Conservation (phyloP, 2,888 invertebrate species). For the Pristionchus japonicus region DNA sequence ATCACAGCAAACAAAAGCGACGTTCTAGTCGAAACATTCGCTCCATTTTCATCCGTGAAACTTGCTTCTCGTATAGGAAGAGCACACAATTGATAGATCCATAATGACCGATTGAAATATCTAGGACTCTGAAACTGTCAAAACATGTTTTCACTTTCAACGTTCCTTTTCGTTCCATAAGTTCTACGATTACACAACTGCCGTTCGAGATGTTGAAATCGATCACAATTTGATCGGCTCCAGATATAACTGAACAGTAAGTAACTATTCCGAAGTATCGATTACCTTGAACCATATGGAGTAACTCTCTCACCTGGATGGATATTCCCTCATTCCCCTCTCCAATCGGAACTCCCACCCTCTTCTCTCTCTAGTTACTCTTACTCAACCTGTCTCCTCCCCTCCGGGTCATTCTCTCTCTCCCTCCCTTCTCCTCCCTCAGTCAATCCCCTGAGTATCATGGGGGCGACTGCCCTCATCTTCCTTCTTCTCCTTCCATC, state of each 20-base stretch:
- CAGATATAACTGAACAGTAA: background rate
- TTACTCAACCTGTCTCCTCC: conserved; percentile 32
- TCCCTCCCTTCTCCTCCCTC: background rate
- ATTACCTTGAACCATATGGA: background rate
- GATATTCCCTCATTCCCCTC: background rate
- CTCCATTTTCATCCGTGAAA: background rate
- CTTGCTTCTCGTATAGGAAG: background rate
- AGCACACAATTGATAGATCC: background rate
- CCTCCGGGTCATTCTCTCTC: conserved; percentile 1
- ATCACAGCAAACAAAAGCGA: conserved; percentile 17
- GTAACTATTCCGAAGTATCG: background rate
- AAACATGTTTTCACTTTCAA: background rate
- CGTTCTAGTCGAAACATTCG: background rate
- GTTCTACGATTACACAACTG: background rate
- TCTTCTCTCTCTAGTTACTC: conserved; percentile 12
- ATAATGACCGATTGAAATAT: background rate
- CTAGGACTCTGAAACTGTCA: background rate
- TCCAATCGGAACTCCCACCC: background rate
- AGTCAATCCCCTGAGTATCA: background rate
- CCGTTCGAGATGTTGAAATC: background rate
- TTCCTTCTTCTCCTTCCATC: background rate
- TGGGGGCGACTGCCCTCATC: conserved; percentile 11
- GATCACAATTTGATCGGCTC: background rate
- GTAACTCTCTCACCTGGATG: background rate
- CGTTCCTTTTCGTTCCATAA: background rate